Conservation (phyloP, 2,113 vertebrate species). For the Amazona guildingii region DNA sequence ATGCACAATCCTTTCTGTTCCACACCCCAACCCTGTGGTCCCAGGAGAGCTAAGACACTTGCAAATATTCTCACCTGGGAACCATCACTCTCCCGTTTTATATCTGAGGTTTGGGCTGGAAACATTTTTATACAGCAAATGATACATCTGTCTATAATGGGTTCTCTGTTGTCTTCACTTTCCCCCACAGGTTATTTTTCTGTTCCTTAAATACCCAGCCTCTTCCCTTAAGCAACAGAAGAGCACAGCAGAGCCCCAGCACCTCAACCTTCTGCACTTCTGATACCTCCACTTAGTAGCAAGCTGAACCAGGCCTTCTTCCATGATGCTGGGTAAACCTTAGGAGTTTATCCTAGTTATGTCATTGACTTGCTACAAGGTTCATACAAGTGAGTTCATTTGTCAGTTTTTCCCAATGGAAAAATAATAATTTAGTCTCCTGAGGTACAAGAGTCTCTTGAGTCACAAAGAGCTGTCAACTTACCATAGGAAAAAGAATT, state of each 20-base stretch:
- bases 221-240: not conserved
- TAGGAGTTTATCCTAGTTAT: not conserved
- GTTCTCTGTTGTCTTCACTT: not conserved
- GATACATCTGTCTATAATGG: not conserved
- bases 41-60: not conserved
- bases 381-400: not conserved
- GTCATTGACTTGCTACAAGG: not conserved
- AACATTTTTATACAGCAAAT: not conserved
- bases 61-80: not conserved
- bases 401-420: not conserved
- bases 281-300: not conserved
- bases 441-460: not conserved
- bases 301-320: not conserved
- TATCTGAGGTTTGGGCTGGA: not conserved
- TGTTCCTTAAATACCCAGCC: not conserved
- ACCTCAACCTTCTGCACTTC: not conserved
- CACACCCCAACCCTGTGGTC: not conserved
- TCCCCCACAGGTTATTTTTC: not conserved
- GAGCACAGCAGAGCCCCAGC: not conserved
- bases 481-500: not conserved
- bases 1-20: accelerated
- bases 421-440: not conserved
- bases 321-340: not conserved
- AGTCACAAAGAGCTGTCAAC: not conserved
- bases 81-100: not conserved